Conservation (phyloP, 2,797 vertebrate genomes). For the Petrocephalus sullivani region DNA sequence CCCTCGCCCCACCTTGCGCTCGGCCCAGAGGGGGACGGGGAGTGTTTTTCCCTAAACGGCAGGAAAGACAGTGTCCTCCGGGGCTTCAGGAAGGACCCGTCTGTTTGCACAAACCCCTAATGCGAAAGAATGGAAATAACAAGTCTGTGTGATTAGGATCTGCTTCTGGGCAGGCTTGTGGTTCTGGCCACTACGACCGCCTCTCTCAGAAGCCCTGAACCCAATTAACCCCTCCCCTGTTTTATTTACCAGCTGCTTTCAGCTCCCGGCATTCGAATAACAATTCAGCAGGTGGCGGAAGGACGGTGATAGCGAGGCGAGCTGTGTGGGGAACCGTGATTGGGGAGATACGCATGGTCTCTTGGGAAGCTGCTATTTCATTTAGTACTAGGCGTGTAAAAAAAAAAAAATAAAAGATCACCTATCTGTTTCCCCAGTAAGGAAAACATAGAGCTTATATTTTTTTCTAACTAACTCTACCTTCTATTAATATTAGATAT, state of each 20-base stretch:
- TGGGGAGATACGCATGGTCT: constrained; percentile 22
- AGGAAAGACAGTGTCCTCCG: constrained; percentile 42
- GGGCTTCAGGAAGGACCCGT: constrained; percentile 41
- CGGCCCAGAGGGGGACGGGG: constrained; percentile 35
- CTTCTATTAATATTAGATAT: not conserved
- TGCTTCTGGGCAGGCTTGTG: constrained; percentile 22
- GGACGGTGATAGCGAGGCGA: constrained; percentile 28
- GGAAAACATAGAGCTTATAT: constrained; percentile 2
- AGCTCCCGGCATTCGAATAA: constrained; percentile 7
- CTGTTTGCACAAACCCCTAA: constrained; percentile 42
- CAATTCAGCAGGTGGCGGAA: constrained; percentile 28
- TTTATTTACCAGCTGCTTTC: constrained; percentile 12
- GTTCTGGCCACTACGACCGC: constrained; percentile 25
- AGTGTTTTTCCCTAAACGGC: constrained; percentile 49
- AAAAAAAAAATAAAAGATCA: not conserved
- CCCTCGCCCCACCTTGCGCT: constrained; percentile 43
- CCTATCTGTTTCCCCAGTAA: not conserved
- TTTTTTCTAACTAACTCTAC: constrained; percentile 14
- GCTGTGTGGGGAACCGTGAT: constrained; percentile 35
- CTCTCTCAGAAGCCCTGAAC: constrained; percentile 7
- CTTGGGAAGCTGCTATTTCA: constrained; percentile 20
- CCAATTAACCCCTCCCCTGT: constrained; percentile 21
- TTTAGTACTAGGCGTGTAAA: not conserved
- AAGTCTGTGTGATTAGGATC: constrained; percentile 28
- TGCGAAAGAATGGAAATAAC: constrained; percentile 30